phyloP scores from a whole-genome alignment of 2,888 invertebrate genomes.

The Ormyrus labotus region DNA sequence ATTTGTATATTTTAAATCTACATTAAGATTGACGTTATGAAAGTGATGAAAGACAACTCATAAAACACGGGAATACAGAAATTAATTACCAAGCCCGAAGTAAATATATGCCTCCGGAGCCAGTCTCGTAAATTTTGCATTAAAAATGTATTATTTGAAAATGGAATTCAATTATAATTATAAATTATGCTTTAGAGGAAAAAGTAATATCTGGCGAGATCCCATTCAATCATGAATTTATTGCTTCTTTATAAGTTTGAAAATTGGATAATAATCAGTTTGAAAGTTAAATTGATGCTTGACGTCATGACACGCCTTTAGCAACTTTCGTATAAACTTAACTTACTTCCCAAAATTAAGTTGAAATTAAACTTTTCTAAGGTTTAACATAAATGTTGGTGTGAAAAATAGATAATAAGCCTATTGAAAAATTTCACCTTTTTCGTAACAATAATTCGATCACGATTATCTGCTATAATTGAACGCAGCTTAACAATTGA shows the following conservation, averaged over 20 bases:
- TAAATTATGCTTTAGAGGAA: constrained; percentile 12
- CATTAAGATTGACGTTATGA: too few species aligned
- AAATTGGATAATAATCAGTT: constrained; percentile 54
- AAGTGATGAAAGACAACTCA: too few species aligned
- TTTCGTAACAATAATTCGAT: constrained; percentile 9
- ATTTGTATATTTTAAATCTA: too few species aligned
- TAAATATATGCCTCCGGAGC: too few species aligned
- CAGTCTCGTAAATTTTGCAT: too few species aligned
- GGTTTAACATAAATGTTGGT: constrained; percentile 25
- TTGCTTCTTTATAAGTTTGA: constrained; percentile 50
- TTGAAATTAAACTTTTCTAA: constrained; percentile 36
- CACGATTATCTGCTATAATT: constrained; percentile 32
- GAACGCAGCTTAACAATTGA: constrained; percentile 34
- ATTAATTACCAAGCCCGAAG: too few species aligned
- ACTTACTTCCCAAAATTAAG: constrained; percentile 43
- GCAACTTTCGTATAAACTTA: constrained; percentile 40
- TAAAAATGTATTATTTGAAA: too few species aligned
- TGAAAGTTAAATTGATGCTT: constrained; percentile 52
- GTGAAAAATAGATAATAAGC: neutral
- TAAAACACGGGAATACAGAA: too few species aligned
- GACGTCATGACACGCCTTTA: constrained; percentile 39
- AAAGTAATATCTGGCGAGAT: constrained; percentile 35
- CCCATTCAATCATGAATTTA: constrained; percentile 47
- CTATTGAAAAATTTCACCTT: constrained; percentile 3
- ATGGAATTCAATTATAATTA: too few species aligned